These are phyloP conservation scores for Aythya baeri DNA, from an alignment of 2,113 vertebrate genomes.

Conservation along the genomic window DNA sequence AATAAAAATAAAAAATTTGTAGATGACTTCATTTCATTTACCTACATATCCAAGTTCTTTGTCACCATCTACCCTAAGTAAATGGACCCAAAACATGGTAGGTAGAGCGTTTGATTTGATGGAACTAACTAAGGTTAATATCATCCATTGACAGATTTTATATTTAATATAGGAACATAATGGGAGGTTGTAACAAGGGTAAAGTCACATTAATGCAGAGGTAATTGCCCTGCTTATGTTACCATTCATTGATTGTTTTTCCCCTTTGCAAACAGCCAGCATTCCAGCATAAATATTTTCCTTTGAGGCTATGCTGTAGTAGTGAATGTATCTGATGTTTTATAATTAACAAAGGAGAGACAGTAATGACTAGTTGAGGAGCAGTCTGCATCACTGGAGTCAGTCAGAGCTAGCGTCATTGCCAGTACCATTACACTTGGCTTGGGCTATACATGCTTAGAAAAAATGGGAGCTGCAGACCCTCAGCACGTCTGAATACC, in stretches of 20 bases:
- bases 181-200: not conserved
- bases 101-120: not conserved
- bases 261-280: not conserved
- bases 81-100: not conserved
- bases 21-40: not conserved
- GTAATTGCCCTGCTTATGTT: not conserved
- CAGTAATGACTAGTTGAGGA: not conserved
- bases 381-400: not conserved
- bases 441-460: not conserved
- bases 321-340: not conserved
- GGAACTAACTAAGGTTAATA: not conserved
- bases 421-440: fast-evolving
- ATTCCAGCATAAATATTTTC: slow-evolving; percentile 2
- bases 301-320: not conserved
- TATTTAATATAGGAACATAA: not conserved
- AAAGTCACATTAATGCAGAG: not conserved
- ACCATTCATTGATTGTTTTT: not conserved
- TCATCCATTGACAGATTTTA: not conserved
- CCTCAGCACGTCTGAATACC: not conserved
- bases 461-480: not conserved
- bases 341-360: not conserved
- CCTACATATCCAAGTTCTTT: not conserved
- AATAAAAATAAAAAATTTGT: not conserved
- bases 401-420: not conserved
- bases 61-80: not conserved